Conservation (phyloP, 2,113 vertebrate species). For the Castor canadensis region DNA sequence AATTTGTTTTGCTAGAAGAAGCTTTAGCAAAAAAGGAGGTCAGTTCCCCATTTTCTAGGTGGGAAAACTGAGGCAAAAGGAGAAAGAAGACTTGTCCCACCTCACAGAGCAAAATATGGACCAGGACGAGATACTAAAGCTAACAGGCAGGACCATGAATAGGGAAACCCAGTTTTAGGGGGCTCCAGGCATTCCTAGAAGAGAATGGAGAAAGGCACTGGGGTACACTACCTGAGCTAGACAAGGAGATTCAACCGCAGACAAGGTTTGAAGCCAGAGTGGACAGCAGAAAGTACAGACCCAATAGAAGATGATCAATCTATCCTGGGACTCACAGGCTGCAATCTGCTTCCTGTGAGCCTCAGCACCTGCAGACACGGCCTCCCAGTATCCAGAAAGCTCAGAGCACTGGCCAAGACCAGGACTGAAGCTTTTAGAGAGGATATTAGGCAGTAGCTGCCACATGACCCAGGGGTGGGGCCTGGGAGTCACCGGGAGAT, state of each 20-base stretch:
- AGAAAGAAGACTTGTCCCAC: background rate
- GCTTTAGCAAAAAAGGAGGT: background rate
- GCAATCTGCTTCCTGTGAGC: background rate
- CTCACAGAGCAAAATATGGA: background rate
- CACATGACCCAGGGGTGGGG: constrained; percentile 38
- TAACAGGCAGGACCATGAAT: background rate
- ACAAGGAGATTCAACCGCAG: background rate
- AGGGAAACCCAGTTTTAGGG: background rate
- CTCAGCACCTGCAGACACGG: background rate
- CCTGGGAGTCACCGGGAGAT: constrained; percentile 32
- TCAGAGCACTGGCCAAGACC: no score
- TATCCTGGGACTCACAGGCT: background rate
- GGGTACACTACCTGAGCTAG: constrained; percentile 6
- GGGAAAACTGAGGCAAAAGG: background rate
- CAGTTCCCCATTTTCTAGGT: background rate
- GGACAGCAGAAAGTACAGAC: background rate
- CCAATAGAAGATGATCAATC: background rate
- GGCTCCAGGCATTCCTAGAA: background rate
- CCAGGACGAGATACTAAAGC: background rate
- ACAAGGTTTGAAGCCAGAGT: background rate
- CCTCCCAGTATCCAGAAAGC: accelerated
- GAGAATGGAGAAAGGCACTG: accelerated
- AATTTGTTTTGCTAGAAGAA: background rate
- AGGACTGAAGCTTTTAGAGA: constrained; percentile 36
- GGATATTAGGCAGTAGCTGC: background rate